Evolutionary conservation across 2,888 invertebrate species (phyloP), one percentile per base, ranked within the genome.

Genomic region (Diarsia mendica): DNA sequence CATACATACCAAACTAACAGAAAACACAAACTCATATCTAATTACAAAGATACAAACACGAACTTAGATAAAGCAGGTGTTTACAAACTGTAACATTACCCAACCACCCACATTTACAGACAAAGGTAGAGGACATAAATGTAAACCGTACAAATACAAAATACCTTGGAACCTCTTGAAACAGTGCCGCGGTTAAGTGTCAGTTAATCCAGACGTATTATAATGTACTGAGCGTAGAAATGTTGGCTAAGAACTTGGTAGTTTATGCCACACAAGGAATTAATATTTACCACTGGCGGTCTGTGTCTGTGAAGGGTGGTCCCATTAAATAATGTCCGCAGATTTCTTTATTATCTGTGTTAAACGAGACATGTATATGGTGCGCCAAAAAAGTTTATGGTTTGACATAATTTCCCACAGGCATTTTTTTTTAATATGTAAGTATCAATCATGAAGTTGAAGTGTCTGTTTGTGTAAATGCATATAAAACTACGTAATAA

Each of bases 181-280:
- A 78, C 60, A 55, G 60, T 73, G 49, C 15, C 9, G 60, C 33
- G 55, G 79, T 61, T 70, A 60, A 48, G 65, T 68, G 74, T 66
- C 70, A 63, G 48, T 63, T 83, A 79, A 82, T 74, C 55, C 79
- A 79, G 74, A 67, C 70, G 60, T 65, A 73, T 83, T 67, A 70
- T 64, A 67, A 39, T 48, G 58, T 64, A 61, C 51, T 46, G 61
- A 74, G 70, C 48, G 53, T 65, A 68, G 79, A 73, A 81, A 70
- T 73, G 70, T 73, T 71, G 23, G 55, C 60, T 66, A 61, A 74
- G 70, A 70, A 70, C 60, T 79, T 46, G 55, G 33, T 68, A 51
- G 69, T 70, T 70, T 53, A 67, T 66, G 33, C 10, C 68, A 5
- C 44, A 76, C 44, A 18, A 61, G 55, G 18, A 76, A 68, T 72